Conservation (phyloP, 2,113 vertebrate species). For the Hydrolagus affinis region DNA sequence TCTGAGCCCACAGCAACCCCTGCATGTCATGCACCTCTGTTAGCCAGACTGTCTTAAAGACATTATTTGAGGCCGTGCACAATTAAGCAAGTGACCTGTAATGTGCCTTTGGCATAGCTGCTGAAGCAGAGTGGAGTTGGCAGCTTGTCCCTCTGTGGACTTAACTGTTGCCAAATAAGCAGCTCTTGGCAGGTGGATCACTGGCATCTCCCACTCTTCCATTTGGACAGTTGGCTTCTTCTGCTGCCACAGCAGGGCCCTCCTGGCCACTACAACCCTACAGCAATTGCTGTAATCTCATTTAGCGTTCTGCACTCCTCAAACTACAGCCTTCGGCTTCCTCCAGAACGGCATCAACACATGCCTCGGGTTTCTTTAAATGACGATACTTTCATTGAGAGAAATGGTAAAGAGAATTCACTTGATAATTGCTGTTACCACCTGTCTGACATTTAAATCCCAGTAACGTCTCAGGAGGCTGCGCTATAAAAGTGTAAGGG, state of each 20-base stretch:
- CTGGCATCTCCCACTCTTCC: neutral
- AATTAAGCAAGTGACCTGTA: constrained; percentile 30
- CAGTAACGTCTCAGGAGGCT: neutral
- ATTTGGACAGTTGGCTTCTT: constrained; percentile 42
- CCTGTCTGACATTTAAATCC: neutral
- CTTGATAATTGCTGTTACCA: neutral
- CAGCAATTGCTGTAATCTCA: constrained; percentile 40
- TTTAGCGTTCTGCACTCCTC: constrained; percentile 43
- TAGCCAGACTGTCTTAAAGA: constrained; percentile 33
- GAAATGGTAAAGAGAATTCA: constrained; percentile 42
- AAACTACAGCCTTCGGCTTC: constrained; percentile 42
- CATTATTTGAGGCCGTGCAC: constrained; percentile 32
- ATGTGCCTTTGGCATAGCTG: constrained; percentile 32
- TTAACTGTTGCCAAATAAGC: neutral
- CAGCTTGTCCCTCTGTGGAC: neutral
- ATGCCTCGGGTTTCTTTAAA: constrained; percentile 48
- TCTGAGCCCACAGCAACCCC: neutral
- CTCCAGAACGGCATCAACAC: constrained; percentile 33
- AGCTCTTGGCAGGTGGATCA: neutral
- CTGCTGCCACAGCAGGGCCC: constrained; percentile 39
- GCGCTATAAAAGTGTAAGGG: neutral
- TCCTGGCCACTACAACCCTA: constrained; percentile 35
- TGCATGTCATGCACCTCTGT: constrained; percentile 19
- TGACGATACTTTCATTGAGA: constrained; percentile 56
- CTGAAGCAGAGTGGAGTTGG: constrained; percentile 33